These are phyloP conservation scores for Anguilla rostrata DNA, from an alignment of 2,113 vertebrate species.

Conservation along the genomic window DNA sequence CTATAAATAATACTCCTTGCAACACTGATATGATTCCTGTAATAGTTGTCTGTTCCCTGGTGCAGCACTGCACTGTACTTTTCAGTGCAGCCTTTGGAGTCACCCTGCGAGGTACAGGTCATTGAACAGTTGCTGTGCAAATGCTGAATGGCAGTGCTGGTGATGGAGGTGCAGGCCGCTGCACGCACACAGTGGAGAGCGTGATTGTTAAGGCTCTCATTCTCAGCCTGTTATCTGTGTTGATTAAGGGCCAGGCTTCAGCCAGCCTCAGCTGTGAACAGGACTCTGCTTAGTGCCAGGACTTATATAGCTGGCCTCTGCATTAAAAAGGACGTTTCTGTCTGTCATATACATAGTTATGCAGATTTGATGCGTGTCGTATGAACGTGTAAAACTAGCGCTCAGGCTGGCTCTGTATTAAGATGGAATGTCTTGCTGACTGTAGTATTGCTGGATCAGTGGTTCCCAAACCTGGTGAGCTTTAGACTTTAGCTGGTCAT, in stretches of 20 bases:
- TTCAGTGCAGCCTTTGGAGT: neutral
- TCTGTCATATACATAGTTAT: neutral
- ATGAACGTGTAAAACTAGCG: neutral
- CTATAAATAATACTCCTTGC: neutral
- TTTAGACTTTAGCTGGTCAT: no score
- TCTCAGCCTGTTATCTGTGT: constrained; percentile 44
- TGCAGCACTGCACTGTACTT: neutral
- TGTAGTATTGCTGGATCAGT: neutral
- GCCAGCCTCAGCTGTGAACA: constrained; percentile 42
- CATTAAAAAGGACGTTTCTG: neutral
- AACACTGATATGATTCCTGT: neutral
- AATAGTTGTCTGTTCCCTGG: neutral
- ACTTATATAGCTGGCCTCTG: constrained; percentile 42
- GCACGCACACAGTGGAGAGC: constrained; percentile 11
- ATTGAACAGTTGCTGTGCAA: neutral
- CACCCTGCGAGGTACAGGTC: neutral
- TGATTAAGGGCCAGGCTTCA: constrained; percentile 48
- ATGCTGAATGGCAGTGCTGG: neutral
- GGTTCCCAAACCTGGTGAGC: no score
- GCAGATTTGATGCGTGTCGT: neutral
- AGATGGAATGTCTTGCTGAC: neutral
- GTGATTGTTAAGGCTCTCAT: constrained; percentile 46
- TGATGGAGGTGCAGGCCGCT: neutral
- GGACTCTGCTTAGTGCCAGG: constrained; percentile 25
- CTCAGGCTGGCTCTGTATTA: neutral